Evolutionary conservation across 2,888 invertebrate species (phyloP).

Genomic region (Drosophila anceps): DNA sequence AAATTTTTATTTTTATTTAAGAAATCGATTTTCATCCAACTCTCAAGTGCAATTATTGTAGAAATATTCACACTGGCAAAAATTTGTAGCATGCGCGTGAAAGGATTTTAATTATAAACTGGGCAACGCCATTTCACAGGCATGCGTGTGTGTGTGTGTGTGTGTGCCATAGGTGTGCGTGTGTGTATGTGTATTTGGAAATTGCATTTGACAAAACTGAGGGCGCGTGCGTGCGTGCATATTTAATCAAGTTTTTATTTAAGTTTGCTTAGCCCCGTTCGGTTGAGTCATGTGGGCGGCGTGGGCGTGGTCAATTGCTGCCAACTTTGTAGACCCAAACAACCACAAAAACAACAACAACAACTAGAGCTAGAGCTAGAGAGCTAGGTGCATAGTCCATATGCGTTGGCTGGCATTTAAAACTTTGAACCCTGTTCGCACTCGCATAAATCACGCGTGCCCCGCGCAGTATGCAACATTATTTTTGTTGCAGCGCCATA

Average conservation of each 20-base stretch:
- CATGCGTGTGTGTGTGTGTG: background rate
- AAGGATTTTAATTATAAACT: constrained; percentile 49
- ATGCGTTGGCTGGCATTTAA: constrained; percentile 60
- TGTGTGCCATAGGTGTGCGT: background rate
- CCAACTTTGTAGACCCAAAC: constrained; percentile 36
- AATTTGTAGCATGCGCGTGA: constrained; percentile 20
- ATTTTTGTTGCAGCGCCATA: constrained; percentile 57
- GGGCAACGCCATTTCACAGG: constrained; percentile 7
- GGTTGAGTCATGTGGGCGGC: constrained; percentile 24
- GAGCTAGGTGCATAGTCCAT: constrained; percentile 10
- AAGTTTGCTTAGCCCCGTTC: constrained; percentile 39
- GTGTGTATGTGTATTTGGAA: constrained; percentile 28
- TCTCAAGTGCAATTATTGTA: constrained; percentile 14
- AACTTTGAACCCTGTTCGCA: constrained; percentile 58
- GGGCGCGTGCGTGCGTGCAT: constrained; percentile 57
- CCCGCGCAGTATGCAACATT: constrained; percentile 58
- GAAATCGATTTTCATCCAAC: background rate
- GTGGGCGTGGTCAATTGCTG: constrained; percentile 29
- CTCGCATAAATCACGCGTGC: constrained; percentile 65
- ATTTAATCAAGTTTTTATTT: constrained; percentile 59
- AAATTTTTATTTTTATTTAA: background rate
- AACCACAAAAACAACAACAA: constrained; percentile 4
- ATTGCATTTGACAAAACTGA: constrained; percentile 61
- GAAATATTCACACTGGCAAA: constrained; percentile 13
- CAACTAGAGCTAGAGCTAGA: constrained; percentile 7